Evolutionary conservation across 1,140 invertebrate genomes (phyloP), one percentile per base, ranked within the genome.

Genomic region (Drosophila asahinai): DNA sequence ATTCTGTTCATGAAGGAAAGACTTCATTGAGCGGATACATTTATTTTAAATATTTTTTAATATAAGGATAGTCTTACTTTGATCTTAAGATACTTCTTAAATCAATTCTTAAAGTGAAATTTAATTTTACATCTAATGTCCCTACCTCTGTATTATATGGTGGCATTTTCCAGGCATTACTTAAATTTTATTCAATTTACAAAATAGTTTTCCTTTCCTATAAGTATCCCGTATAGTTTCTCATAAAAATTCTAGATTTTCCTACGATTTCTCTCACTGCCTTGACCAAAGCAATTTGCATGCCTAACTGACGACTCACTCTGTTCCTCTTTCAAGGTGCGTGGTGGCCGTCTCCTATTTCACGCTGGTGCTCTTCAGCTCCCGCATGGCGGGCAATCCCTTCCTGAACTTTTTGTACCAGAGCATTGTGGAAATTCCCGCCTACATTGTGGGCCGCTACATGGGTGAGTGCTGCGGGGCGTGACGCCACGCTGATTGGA

Each of bases 321-420:
- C n/a, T 57, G 14, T n/a, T 19, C 17, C 25, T 17, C 49, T 57
- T 73, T 77, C 45, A 86, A 95, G 95, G 95, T 91, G 94, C 60
- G 93, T 94, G 51, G 94, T 95, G 66, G 93, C 94, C 36, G 82
- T 95, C 67, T 94, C 94, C 54, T 96, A 96, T 91, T 95, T 95
- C 66, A 94, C 94, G 11, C 86, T 96, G 49, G 92, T 95, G 8
- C 93, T 96, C 40, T 95, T 95, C 79, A 94, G 95, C 4, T 95
- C 94, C 73, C 95, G 95, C 65, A 92, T 95, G 81, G 93, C 94
- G 45, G 95, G 95, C 47, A 96, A 96, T 92, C 95, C 95, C 22
- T 96, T 96, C 83, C 81, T 96, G 47, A 96, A 96, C 91, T 96
- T 95, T 91, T 94, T 95, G 62, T 93, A 95, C 74, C 94, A 96